Evolutionary conservation across 2,113 vertebrate species (phyloP), one percentile per base, ranked within the genome.

Genomic region (Cervus canadensis): DNA sequence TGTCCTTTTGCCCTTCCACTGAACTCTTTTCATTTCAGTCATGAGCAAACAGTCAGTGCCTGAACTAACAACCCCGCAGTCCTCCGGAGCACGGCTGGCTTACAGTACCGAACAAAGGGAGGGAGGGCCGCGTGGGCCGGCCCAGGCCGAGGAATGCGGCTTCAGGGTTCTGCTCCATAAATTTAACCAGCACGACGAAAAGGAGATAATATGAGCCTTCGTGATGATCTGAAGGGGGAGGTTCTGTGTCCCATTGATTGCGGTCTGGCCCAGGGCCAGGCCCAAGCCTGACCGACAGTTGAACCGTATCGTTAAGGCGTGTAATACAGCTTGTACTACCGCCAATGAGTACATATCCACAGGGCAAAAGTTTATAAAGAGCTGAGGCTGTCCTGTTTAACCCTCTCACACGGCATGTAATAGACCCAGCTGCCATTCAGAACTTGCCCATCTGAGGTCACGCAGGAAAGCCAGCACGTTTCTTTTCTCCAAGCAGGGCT

Each of bases 241-340:
- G 99, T 98, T 98, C 98, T 99, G 99, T 98, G 99, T 99, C 99
- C 99, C 99, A 99, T 99, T 99, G 99, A 99, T 99, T 99, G 99
- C 99, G 99, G 99, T 99, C 99, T 99, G 99, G 99, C 99, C 98
- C 96, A 87, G 98, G 98, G 99, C 99, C 99, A 99, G 99, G 98
- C 99, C 99, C 98, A 98, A 99, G 99, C 99, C 99, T 99, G 99
- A 99, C 99, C 99, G 99, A 98, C 99, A 99, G 99, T 99, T 99
- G 99, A 99, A 99, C 99, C 99, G 99, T 99, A 99, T 99, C 99
- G 99, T 99, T 99, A 99, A 99, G 99, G 99, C 99, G 99, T 99
- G 99, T 99, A 99, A 99, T 99, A 99, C 99, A 99, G 99, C 99
- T 99, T 99, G 99, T 99, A 99, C 99, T 84, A 98, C 99, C 98